phyloP scores from a whole-genome alignment of 2,888 invertebrate genomes.

The Candidula unifasciata region DNA sequence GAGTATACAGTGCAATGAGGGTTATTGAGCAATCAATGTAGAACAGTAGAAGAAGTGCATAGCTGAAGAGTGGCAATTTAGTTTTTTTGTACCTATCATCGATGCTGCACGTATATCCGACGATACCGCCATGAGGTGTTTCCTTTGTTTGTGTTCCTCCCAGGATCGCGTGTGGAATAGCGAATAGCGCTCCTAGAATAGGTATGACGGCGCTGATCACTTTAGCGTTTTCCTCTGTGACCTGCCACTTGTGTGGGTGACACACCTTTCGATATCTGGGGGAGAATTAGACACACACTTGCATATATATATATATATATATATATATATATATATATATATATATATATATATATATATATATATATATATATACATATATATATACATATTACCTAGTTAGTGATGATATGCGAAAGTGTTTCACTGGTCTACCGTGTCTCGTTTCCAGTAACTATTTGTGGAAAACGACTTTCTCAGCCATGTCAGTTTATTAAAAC shows the following conservation, averaged over 20 bases:
- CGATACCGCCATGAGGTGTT: conserved; percentile 12
- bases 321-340: too few relatives aligned
- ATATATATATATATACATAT: too few relatives aligned
- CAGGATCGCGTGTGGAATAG: conserved; percentile 32
- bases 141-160: conserved; percentile 27
- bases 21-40: neutral
- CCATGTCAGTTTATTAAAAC: too few relatives aligned
- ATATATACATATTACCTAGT: too few relatives aligned
- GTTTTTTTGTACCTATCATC: conserved; percentile 25
- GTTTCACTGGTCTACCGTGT: too few relatives aligned
- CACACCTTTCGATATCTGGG: conserved; percentile 35
- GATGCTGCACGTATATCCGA: conserved; percentile 32
- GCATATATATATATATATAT: too few relatives aligned
- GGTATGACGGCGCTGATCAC: conserved; percentile 14
- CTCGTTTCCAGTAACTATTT: too few relatives aligned
- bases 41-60: conserved; percentile 25
- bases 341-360: too few relatives aligned
- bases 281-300: too few relatives aligned
- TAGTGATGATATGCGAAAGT: too few relatives aligned
- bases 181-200: neutral
- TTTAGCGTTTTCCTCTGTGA: conserved; percentile 1
- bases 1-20: conserved; percentile 18
- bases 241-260: neutral
- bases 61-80: conserved; percentile 35
- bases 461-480: too few relatives aligned